These are phyloP conservation scores for Deilephila porcellus DNA, from an alignment of 2,888 invertebrate genomes.

Conservation along the genomic window DNA sequence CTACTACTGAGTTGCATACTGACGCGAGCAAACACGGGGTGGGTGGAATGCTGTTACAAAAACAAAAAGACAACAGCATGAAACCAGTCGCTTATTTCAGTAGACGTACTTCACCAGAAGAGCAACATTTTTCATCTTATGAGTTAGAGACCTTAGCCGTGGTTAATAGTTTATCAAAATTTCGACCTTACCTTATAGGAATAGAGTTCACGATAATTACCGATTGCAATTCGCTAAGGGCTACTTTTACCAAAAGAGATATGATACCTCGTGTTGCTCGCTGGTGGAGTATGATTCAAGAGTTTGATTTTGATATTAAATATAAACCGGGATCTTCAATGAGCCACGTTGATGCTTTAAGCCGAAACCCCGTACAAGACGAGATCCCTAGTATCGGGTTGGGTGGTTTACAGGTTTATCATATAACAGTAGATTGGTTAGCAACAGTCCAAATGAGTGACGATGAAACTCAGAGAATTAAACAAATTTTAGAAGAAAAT, in stretches of 20 bases:
- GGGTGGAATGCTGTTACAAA: background rate
- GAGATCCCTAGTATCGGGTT: no score
- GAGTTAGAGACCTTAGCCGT: background rate
- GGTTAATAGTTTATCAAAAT: background rate
- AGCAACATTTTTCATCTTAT: background rate
- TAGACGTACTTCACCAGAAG: background rate
- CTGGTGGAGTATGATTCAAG: slow-evolving; percentile 1
- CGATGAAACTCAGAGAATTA: background rate
- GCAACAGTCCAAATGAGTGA: background rate
- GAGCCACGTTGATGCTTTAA: background rate
- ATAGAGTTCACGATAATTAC: background rate
- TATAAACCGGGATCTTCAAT: background rate
- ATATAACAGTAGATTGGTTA: background rate
- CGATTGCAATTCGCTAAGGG: background rate
- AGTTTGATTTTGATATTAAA: background rate
- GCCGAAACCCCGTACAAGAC: background rate
- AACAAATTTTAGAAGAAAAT: background rate
- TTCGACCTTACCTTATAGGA: background rate
- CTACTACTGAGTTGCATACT: background rate
- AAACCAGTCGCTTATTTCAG: background rate
- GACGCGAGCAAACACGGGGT: background rate
- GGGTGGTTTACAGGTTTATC: background rate
- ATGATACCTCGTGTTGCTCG: background rate
- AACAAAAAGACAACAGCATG: background rate
- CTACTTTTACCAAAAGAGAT: slow-evolving; percentile 4